These are phyloP conservation scores for Luscinia megarhynchos DNA, from an alignment of 2,797 vertebrate genomes.

Conservation along the genomic window DNA sequence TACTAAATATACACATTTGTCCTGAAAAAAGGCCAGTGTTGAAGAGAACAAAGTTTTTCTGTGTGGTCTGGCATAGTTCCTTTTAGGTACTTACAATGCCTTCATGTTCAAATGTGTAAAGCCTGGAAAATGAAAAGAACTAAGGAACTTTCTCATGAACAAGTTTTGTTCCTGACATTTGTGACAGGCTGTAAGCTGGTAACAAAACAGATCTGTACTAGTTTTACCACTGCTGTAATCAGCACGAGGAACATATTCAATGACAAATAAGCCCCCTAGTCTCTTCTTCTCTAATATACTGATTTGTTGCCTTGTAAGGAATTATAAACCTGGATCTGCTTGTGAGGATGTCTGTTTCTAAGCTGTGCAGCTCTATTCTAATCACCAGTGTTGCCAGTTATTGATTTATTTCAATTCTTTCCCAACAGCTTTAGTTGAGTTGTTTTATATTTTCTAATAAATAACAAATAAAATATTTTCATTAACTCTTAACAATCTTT, in stretches of 20 bases:
- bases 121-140: background rate
- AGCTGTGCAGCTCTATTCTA: background rate
- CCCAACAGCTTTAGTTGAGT: background rate
- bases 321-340: background rate
- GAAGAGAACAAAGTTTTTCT: background rate
- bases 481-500: background rate
- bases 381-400: background rate
- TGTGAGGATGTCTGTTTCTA: background rate
- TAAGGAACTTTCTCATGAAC: background rate
- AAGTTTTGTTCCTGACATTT: background rate
- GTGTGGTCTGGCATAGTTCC: background rate
- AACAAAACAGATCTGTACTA: background rate
- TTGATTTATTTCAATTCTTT: background rate
- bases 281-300: background rate
- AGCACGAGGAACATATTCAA: background rate
- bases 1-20: background rate
- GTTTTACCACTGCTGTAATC: background rate
- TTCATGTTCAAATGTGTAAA: background rate
- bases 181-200: background rate
- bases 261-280: rapidly evolving
- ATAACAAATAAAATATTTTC: background rate
- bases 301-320: background rate
- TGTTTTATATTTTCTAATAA: background rate
- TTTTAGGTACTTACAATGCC: background rate
- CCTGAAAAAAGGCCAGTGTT: background rate